Base-by-base conservation (phyloP, 1,140 invertebrate species). In the Medauroidea extradentata region DNA sequence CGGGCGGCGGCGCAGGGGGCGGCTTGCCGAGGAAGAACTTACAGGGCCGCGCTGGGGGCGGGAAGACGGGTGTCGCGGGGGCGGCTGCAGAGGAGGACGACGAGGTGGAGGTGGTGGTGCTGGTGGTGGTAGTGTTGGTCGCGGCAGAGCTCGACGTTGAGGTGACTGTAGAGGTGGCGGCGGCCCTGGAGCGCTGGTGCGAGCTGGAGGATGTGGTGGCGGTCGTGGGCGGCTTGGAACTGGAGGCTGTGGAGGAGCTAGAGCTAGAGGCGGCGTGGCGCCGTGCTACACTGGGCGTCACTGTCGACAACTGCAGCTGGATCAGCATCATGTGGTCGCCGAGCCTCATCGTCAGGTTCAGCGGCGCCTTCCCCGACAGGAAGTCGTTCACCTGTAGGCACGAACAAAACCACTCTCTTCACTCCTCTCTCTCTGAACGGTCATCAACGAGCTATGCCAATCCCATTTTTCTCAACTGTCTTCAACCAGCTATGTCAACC, bases 271-370 rank as follows among this genome's bases (percentile, higher is more conserved):
- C 39, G 16, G 53, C 29, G 61, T 54, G 54, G 38, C 55, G 38
- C 27, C 59, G 65, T 14, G 57, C 57, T 11, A 65, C 62, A 29
- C 65, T 53, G n/a, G 73, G 79, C 13, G 81, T 82, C 2, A 93
- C 85, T 13, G 92, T 94, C 44, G 91, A 94, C 52, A 97, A 76
- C 72, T 96, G 93, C 39, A 96, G 78, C 73, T 96, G 93, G 57
- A 97, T 95, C 55, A 96, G 82, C 93, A 96, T 96, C 90, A 96
- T 94, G 77, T 96, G 93, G 72, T 96, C 93, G 21, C 93, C 93
- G 13, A 96, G 78, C 58, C 93, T 84, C 91, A 96, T 96, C 41
- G 92, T 96, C 49, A 97, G 78, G 75, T 96, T 96, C 23, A 97
- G 76, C 14, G 94, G 94, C 24, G 92, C 92, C 74, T 94, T 93